Evolutionary conservation across 2,888 invertebrate species (phyloP).

Genomic region (Polymixis flavicincta): DNA sequence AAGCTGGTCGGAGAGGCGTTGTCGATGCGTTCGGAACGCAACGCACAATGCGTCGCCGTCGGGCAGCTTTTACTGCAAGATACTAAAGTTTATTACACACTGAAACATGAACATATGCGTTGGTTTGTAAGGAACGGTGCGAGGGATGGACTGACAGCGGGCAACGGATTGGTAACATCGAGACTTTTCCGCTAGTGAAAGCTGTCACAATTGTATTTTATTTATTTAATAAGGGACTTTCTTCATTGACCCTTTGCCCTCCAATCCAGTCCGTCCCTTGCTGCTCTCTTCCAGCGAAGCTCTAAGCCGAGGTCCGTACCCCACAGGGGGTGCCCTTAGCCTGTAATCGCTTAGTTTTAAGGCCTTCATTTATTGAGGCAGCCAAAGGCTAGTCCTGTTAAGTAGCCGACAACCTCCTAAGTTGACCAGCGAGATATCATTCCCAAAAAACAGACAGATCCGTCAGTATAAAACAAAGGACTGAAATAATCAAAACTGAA

Average conservation of each 20-base stretch:
- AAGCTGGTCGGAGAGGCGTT: conserved; percentile 68
- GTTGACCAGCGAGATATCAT: too few relatives aligned
- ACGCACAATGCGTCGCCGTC: conserved; percentile 79
- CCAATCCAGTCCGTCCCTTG: too few relatives aligned
- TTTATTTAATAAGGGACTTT: background rate
- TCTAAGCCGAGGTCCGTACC: too few relatives aligned
- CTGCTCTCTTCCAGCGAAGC: too few relatives aligned
- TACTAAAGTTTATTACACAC: conserved; percentile 82
- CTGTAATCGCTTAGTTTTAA: too few relatives aligned
- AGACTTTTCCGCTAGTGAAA: background rate
- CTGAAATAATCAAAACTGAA: background rate
- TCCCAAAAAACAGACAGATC: too few relatives aligned
- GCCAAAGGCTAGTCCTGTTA: too few relatives aligned
- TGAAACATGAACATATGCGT: conserved; percentile 70
- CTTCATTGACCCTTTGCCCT: too few relatives aligned
- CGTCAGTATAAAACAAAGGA: background rate
- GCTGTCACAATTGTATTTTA: background rate
- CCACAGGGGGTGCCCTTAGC: too few relatives aligned
- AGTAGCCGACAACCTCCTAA: too few relatives aligned
- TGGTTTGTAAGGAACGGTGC: conserved; percentile 39
- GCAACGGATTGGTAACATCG: background rate
- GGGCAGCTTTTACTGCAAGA: conserved; percentile 75
- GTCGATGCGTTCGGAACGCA: conserved; percentile 63
- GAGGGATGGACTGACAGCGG: conserved; percentile 19
- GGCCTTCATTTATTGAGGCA: too few relatives aligned